Base-by-base conservation (phyloP, 2,113 vertebrate species). In the Sialia sialis region DNA sequence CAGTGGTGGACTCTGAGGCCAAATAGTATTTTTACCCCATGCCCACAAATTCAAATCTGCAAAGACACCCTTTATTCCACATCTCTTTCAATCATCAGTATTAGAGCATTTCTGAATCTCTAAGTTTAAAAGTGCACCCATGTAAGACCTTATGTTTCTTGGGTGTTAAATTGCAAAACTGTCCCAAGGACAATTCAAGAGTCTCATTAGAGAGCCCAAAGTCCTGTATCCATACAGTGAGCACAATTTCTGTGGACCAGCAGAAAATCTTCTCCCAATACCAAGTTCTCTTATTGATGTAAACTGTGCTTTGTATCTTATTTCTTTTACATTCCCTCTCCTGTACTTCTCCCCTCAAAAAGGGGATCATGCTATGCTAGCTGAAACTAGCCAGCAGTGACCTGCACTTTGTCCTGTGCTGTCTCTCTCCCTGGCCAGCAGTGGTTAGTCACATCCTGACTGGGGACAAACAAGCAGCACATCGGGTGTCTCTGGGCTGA, bases 191-290 rank as follows among this genome's bases (percentile, higher is more conserved):
- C 48, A 69, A 54, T 62, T 80, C 63, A 67, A 79, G 21, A 56
- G 2, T 30, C 18, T 82, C 51, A 67, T 69, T 58, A 76, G 70
- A 84, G 48, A 80, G 13, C 17, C 21, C 58, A 75, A 52, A 94
- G 88, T 70, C 67, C 58, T 55, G 19, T 49, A 88, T 17, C 16
- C 3, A 2, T 27, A 80, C 46, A 89, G 27, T 93, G 67, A 95
- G 67, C 58, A 85, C 74, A 77, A 51, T 87, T 94, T 87, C 27
- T 21, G n/a, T 32, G 55, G 43, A 79, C 59, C 38, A 87, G 63
- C 62, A 95, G 38, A 91, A 95, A 91, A 83, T 63, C 74, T 87
- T 91, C 87, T 77, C 79, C 91, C 48, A 84, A 55, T 63, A 74
- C 41, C 51, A 69, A 59, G 80, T 80, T 75, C 38, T 76, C 66